Evolutionary conservation across 2,797 vertebrate species (phyloP), one percentile per base, ranked within the genome.

Genomic region (Geotria australis): DNA sequence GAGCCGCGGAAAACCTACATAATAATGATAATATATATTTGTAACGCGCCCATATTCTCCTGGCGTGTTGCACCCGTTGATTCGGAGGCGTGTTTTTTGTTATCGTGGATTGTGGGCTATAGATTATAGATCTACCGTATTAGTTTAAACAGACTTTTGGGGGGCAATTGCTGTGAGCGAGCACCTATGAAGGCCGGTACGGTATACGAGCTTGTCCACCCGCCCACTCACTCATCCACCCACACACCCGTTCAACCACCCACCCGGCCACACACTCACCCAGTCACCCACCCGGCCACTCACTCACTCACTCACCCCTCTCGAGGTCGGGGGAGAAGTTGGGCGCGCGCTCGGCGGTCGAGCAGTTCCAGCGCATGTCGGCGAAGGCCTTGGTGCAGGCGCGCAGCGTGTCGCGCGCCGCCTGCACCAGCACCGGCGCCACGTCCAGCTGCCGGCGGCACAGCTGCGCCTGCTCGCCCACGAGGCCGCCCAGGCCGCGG

Each of bases 341-440:
- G 2, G 76, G 71, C 46, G 77, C 69, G 57, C 80, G 73, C 46
- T 88, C 85, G 2, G 96, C 89, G 65, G 89, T 89, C 48, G 91
- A 89, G 67, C 91, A 96, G 72, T 96, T 96, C 91, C 89, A 98
- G 56, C 89, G 72, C 91, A 98, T 98, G 65, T 98, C 89, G 0
- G 75, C 61, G 2, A 98, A 98, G 1, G 86, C 79, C 72, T 85
- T 85, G 63, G 83, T 81, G 68, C 91, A 98, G 2, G 81, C 83
- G 68, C 91, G 91, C 68, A 81, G 84, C 67, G 85, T 86, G 61
- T 93, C 85, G 0, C 78, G 75, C 0, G 89, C 83, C 0, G 91
- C 86, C 58, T 83, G 82, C 67, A 89, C 74, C 45, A 96, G 74
- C 65, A 80, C 89, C 24, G 81, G 84, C 89, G 96, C 95, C 48